Conservation (phyloP, 2,888 invertebrate species). For the Trichogramma evanescens region DNA sequence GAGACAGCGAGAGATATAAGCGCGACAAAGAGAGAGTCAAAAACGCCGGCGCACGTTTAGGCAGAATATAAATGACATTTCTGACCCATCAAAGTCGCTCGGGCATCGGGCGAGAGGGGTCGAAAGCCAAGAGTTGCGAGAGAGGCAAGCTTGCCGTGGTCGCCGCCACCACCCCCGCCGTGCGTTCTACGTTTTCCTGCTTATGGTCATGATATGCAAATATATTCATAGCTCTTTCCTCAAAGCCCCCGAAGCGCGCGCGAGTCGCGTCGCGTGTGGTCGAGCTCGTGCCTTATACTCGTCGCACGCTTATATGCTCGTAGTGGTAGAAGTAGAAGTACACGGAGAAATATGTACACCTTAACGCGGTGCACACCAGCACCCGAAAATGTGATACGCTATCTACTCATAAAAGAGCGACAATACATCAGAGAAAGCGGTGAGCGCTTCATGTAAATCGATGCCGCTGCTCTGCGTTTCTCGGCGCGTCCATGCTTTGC, state of each 20-base stretch:
- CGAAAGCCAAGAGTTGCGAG: not conserved
- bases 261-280: too few species aligned
- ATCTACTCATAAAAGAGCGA: too few species aligned
- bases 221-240: slow-evolving; percentile 38
- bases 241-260: not conserved
- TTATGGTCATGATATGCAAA: slow-evolving; percentile 46
- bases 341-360: too few species aligned
- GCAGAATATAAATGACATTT: not conserved
- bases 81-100: too few species aligned
- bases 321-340: not conserved
- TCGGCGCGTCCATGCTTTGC: too few species aligned
- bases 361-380: too few species aligned
- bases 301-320: not conserved
- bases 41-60: slow-evolving; percentile 25
- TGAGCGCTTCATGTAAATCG: too few species aligned
- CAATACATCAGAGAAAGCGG: too few species aligned
- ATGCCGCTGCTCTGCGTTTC: too few species aligned
- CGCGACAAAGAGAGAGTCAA: slow-evolving; percentile 32
- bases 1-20: not conserved
- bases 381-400: too few species aligned
- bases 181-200: slow-evolving; percentile 37
- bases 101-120: too few species aligned
- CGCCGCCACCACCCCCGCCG: slow-evolving; percentile 16
- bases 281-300: too few species aligned
- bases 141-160: not conserved